Evolutionary conservation across 2,113 vertebrate species (phyloP).

Genomic region (Grantiella picta): DNA sequence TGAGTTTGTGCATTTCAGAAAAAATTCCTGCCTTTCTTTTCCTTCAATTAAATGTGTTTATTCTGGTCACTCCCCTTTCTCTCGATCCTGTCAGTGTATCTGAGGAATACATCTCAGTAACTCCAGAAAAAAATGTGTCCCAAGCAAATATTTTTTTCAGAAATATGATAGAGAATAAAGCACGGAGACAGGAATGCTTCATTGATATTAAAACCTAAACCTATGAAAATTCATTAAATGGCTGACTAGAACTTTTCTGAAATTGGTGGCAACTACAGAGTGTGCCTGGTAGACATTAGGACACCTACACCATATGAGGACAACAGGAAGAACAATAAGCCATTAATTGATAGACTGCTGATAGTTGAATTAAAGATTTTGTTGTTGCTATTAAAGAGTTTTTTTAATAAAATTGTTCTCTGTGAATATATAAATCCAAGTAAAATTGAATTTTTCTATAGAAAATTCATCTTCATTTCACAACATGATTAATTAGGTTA

Average conservation of each 20-base stretch:
- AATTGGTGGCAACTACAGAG: neutral
- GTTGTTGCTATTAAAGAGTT: neutral
- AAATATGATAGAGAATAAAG: neutral
- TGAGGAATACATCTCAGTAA: neutral
- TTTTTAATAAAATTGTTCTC: slow-evolving; percentile 1
- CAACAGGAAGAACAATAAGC: neutral
- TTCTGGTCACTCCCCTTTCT: neutral
- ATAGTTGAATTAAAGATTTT: slow-evolving; percentile 33
- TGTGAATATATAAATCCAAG: slow-evolving; percentile 27
- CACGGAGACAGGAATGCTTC: neutral
- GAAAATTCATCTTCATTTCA: neutral
- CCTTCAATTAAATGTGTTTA: neutral
- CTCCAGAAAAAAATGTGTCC: neutral
- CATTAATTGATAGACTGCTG: neutral
- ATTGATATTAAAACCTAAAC: neutral
- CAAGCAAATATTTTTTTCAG: neutral
- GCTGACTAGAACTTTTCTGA: neutral
- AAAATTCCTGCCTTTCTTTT: neutral
- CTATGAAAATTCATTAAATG: neutral
- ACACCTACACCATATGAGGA: neutral
- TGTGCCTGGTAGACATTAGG: neutral
- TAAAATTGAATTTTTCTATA: neutral
- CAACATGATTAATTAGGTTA: neutral
- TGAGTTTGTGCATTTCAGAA: neutral
- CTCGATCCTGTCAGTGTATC: neutral